Evolutionary conservation across 2,888 invertebrate genomes (phyloP).

Genomic region (Celastrina argiolus): DNA sequence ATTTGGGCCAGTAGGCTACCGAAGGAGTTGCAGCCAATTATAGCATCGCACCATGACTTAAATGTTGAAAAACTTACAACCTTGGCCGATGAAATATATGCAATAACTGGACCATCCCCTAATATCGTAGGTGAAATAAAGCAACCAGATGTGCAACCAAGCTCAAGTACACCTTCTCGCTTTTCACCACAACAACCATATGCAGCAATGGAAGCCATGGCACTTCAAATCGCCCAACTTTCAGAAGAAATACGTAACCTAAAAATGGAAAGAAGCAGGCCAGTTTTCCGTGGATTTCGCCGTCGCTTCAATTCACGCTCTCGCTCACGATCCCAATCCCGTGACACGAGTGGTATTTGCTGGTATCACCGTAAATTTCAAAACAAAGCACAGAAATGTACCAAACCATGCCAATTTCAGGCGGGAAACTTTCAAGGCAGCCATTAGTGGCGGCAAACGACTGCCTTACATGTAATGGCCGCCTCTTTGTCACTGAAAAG

Average conservation of each 20-base stretch:
- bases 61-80: background rate
- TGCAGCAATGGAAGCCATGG: background rate
- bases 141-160: background rate
- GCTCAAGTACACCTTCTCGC: background rate
- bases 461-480: conserved; percentile 32
- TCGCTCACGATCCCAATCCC: too few relatives aligned
- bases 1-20: background rate
- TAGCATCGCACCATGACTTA: background rate
- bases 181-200: background rate
- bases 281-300: background rate
- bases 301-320: background rate
- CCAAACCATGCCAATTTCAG: conserved; percentile 32
- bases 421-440: conserved; percentile 34
- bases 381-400: conserved; percentile 30
- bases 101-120: background rate
- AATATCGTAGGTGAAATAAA: background rate
- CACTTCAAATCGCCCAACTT: background rate
- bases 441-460: conserved; percentile 38
- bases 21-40: background rate
- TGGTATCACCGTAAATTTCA: conserved; percentile 31
- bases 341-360: conserved; percentile 22
- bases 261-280: background rate
- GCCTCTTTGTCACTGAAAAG: conserved; percentile 23
- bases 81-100: background rate
- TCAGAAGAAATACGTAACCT: background rate